These are phyloP conservation scores for Morpho deidamia DNA, from an alignment of 2,888 invertebrate species.

Conservation along the genomic window DNA sequence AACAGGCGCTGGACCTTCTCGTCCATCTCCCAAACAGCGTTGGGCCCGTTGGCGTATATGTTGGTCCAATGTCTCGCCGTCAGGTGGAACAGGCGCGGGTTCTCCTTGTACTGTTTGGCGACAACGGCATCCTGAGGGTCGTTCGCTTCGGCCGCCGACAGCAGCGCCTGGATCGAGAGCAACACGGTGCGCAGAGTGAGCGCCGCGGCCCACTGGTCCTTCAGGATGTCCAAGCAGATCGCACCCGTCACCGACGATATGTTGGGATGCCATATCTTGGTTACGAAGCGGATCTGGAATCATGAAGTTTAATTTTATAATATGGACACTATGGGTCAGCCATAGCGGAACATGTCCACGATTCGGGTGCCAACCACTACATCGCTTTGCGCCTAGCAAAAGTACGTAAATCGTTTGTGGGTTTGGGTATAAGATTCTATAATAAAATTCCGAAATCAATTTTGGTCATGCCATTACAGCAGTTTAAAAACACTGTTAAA, in stretches of 20 bases:
- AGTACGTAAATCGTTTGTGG: no score
- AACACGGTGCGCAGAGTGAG: constrained; percentile 98
- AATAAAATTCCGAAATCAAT: no score
- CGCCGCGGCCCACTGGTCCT: constrained; percentile 99
- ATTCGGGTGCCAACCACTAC: no score
- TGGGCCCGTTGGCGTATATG: constrained; percentile 91
- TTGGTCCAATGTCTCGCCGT: constrained; percentile 99
- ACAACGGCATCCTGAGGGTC: constrained; percentile 98
- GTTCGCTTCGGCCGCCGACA: constrained; percentile 93
- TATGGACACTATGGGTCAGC: no score
- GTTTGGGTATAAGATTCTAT: no score
- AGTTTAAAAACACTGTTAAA: no score
- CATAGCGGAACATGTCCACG: no score
- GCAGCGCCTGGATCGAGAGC: constrained; percentile 95
- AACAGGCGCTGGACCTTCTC: constrained; percentile 91
- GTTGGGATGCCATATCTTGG: constrained; percentile 99
- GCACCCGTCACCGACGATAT: constrained; percentile 99
- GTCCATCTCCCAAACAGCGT: constrained; percentile 83
- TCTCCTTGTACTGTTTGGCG: constrained; percentile 96
- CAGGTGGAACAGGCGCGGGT: constrained; percentile 88
- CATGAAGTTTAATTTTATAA: no score
- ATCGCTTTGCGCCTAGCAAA: no score
- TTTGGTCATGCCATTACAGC: no score
- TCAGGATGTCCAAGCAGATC: constrained; percentile 98
- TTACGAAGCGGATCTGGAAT: constrained; percentile 93